A percentile compares a stretch with the other conserved stretches of the same genome.
Evolutionary conservation across 2,888 invertebrate species (phyloP).

Genomic region (Nemapogon koenigi): DNA sequence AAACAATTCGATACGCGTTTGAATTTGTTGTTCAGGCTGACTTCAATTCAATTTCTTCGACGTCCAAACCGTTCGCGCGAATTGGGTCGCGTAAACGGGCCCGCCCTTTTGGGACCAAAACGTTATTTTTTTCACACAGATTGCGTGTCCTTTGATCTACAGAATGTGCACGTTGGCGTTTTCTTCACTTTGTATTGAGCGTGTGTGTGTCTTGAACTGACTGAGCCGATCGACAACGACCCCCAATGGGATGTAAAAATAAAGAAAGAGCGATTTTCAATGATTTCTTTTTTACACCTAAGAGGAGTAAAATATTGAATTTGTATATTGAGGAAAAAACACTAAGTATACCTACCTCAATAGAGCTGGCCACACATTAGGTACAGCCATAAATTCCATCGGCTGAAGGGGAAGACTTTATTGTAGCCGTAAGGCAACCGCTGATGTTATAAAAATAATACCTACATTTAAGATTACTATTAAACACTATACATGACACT

Average conservation of each 20-base stretch:
- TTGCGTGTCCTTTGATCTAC: constrained; percentile 61
- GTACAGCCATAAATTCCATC: too few species aligned
- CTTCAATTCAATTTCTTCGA: constrained; percentile 62
- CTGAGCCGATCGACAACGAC: constrained; percentile 35
- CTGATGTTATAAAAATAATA: too few species aligned
- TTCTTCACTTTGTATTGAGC: constrained; percentile 50
- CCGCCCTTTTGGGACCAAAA: constrained; percentile 63
- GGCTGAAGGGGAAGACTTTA: too few species aligned
- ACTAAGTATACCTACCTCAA: too few species aligned
- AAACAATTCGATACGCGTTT: constrained; percentile 66
- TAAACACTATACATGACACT: too few species aligned
- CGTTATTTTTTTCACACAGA: constrained; percentile 63
- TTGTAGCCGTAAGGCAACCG: too few species aligned
- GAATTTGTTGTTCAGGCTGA: constrained; percentile 57
- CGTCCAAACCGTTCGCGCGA: constrained; percentile 56
- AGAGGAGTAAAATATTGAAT: too few species aligned
- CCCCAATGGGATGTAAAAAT: constrained; percentile 54
- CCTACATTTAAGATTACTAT: too few species aligned
- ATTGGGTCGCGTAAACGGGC: constrained; percentile 64
- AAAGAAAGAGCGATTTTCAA: constrained; percentile 40
- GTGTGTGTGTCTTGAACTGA: constrained; percentile 45
- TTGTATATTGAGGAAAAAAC: too few species aligned
- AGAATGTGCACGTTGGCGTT: constrained; percentile 61
- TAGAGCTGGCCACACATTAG: too few species aligned
- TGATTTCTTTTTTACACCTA: constrained; percentile 32